Conservation (phyloP, 2,888 invertebrate species). For the Drosophila kuntzei region DNA sequence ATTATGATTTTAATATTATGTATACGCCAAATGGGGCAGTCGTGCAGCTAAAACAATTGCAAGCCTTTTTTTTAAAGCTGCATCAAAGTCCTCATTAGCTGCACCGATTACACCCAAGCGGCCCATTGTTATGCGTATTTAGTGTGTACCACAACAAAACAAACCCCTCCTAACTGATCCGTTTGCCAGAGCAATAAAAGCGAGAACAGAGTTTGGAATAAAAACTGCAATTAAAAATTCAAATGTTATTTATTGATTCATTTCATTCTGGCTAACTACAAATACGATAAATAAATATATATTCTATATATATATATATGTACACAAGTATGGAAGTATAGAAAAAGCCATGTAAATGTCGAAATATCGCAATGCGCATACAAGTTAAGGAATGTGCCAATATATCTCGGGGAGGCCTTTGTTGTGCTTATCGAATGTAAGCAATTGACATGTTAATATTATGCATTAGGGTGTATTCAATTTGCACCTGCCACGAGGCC, state of each 20-base stretch:
- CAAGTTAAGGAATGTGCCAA: slow-evolving; percentile 24
- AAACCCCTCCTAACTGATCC: slow-evolving; percentile 52
- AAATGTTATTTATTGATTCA: slow-evolving; percentile 18
- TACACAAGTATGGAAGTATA: not conserved
- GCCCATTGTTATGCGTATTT: slow-evolving; percentile 53
- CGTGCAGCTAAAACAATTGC: slow-evolving; percentile 63
- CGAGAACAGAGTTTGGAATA: slow-evolving; percentile 49
- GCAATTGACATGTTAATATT: slow-evolving; percentile 50
- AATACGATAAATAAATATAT: slow-evolving; percentile 25
- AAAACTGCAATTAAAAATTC: slow-evolving; percentile 20
- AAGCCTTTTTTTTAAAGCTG: slow-evolving; percentile 27
- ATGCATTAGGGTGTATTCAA: slow-evolving; percentile 54
- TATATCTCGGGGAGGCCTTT: slow-evolving; percentile 15
- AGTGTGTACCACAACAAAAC: slow-evolving; percentile 42
- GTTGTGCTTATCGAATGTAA: slow-evolving; percentile 31
- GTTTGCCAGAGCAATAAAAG: slow-evolving; percentile 55
- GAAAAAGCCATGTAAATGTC: slow-evolving; percentile 17
- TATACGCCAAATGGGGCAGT: slow-evolving; percentile 47
- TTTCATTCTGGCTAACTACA: slow-evolving; percentile 12
- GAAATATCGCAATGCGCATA: slow-evolving; percentile 21
- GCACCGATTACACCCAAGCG: slow-evolving; percentile 40
- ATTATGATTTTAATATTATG: slow-evolving; percentile 59
- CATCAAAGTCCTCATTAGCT: slow-evolving; percentile 69
- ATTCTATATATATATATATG: slow-evolving; percentile 3
- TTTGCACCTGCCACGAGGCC: slow-evolving; percentile 25